Evolutionary conservation across 2,797 vertebrate genomes (phyloP).

Genomic region (Picus viridis): DNA sequence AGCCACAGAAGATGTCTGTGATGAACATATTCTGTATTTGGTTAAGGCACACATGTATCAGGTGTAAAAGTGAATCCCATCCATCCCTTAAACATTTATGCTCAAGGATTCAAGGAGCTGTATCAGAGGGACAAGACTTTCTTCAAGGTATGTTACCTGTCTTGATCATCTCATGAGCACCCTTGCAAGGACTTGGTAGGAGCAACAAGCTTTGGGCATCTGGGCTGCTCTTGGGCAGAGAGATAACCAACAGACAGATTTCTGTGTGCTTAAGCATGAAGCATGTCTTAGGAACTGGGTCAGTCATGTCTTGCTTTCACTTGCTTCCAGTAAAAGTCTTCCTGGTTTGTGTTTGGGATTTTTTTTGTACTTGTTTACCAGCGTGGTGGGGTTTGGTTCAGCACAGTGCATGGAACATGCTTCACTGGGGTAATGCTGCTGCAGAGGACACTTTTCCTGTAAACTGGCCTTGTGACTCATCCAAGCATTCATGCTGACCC

Average conservation of each 20-base stretch:
- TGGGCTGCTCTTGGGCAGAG: neutral
- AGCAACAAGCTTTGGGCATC: neutral
- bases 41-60: neutral
- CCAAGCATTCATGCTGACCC: slow-evolving; percentile 33
- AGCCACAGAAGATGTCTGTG: neutral
- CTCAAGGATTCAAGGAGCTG: neutral
- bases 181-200: neutral
- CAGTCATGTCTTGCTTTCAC: neutral
- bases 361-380: slow-evolving; percentile 42
- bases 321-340: slow-evolving; percentile 45
- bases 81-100: neutral
- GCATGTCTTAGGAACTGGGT: neutral
- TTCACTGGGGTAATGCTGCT: slow-evolving; percentile 26
- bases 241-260: rapidly evolving
- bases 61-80: neutral
- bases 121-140: neutral
- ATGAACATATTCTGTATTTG: neutral
- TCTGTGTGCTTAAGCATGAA: neutral
- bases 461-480: slow-evolving; percentile 59
- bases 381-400: slow-evolving; percentile 27
- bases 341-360: neutral
- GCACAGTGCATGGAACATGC: slow-evolving; percentile 1
- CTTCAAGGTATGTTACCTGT: neutral
- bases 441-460: slow-evolving; percentile 55
- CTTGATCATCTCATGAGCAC: neutral